Evolutionary conservation across 2,113 vertebrate species (phyloP).

Genomic region (Eonycteris spelaea): DNA sequence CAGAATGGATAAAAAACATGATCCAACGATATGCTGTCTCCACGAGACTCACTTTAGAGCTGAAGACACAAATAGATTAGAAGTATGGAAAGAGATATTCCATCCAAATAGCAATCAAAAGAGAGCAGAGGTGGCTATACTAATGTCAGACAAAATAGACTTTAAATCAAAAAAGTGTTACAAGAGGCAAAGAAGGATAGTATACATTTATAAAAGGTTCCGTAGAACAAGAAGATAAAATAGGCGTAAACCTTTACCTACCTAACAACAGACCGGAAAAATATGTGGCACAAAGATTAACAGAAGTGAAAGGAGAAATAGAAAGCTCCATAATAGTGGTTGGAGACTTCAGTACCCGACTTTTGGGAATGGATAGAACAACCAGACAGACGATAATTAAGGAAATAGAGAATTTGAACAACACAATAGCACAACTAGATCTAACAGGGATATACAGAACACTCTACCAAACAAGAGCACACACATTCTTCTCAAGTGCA

Average conservation of each 20-base stretch:
- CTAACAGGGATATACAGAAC: neutral
- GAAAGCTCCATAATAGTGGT: too few species aligned
- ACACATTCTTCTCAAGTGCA: neutral
- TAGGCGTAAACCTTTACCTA: neutral
- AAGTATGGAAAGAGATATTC: neutral
- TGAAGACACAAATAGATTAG: neutral
- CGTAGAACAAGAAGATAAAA: neutral
- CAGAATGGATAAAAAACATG: neutral
- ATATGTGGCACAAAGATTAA: neutral
- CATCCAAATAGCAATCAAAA: too few species aligned
- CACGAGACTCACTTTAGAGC: neutral
- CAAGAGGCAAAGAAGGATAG: neutral
- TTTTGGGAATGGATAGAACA: neutral
- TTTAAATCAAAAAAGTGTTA: neutral
- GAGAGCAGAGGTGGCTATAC: neutral
- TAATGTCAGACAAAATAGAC: too few species aligned
- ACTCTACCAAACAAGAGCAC: neutral
- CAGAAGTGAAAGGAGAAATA: neutral
- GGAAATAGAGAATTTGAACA: neutral
- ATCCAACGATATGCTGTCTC: neutral
- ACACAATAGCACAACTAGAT: neutral
- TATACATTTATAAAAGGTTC: neutral
- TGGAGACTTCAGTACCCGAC: neutral
- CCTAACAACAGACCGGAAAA: neutral
- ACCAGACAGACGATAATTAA: neutral